A percentile compares a stretch with the other conserved stretches of the same genome.
phyloP scores from a whole-genome alignment of 1,140 invertebrate genomes.

The Colletes gigas region DNA sequence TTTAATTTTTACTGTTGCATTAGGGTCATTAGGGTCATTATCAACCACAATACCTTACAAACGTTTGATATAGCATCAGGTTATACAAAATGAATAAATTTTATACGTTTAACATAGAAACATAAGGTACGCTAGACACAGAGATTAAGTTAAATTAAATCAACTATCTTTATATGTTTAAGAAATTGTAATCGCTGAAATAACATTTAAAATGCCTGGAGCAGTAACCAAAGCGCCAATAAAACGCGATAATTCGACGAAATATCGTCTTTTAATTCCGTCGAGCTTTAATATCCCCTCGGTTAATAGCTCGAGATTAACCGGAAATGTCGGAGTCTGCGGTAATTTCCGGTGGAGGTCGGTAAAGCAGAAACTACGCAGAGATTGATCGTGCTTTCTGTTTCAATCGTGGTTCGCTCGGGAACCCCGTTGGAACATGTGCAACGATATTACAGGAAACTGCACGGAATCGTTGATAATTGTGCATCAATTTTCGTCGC shows the following conservation, averaged over 20 bases:
- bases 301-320: slow-evolving; percentile 57
- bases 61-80: too few relatives aligned
- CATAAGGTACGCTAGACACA: too few relatives aligned
- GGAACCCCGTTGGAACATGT: slow-evolving; percentile 30
- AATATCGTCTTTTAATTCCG: slow-evolving; percentile 59
- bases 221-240: background rate
- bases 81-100: too few relatives aligned
- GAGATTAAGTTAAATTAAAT: too few relatives aligned
- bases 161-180: too few relatives aligned
- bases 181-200: too few relatives aligned
- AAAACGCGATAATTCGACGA: slow-evolving; percentile 37
- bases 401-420: slow-evolving; percentile 34
- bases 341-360: slow-evolving; percentile 62
- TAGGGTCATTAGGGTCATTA: too few relatives aligned
- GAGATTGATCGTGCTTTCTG: slow-evolving; percentile 43
- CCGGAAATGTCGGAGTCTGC: slow-evolving; percentile 59
- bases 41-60: too few relatives aligned
- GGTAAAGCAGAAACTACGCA: slow-evolving; percentile 57
- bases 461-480: slow-evolving; percentile 52
- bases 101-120: too few relatives aligned
- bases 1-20: too few relatives aligned
- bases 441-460: slow-evolving; percentile 57
- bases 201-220: too few relatives aligned
- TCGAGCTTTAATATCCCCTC: slow-evolving; percentile 57
- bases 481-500: background rate